Percentiles rank a stretch among this genome's conserved stretches.
Conservation (phyloP, 1,140 invertebrate genomes). For the Cyphomyrmex costatus region DNA sequence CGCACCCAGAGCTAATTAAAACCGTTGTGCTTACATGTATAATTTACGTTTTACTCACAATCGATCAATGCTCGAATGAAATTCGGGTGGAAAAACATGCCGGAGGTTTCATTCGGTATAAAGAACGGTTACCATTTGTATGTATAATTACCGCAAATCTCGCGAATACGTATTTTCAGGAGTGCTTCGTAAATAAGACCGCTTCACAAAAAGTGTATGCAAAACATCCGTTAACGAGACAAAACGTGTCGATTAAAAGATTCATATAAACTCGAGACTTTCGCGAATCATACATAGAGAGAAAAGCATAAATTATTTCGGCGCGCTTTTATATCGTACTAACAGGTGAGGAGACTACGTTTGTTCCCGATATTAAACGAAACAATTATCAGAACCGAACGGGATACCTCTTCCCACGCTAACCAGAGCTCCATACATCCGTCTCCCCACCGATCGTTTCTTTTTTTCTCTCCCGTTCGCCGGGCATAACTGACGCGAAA, state of each 20-base stretch:
- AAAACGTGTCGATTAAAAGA: slow-evolving; percentile 2
- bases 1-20: slow-evolving; percentile 49
- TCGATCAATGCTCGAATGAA: slow-evolving; percentile 35
- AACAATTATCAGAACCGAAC: slow-evolving; percentile 43
- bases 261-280: background rate
- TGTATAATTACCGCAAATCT: background rate
- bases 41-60: slow-evolving; percentile 44
- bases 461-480: slow-evolving; percentile 36
- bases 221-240: slow-evolving; percentile 12
- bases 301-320: background rate
- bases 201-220: background rate
- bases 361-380: slow-evolving; percentile 31
- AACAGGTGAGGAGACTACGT: background rate
- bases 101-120: slow-evolving; percentile 31
- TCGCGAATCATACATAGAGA: background rate
- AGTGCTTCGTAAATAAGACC: background rate
- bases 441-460: slow-evolving; percentile 13
- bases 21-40: slow-evolving; percentile 5
- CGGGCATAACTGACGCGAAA: slow-evolving; percentile 71
- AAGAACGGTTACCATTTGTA: background rate
- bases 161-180: background rate
- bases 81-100: slow-evolving; percentile 37
- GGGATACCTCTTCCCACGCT: slow-evolving; percentile 16
- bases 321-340: background rate
- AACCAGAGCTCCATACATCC: background rate